Percentiles rank a stretch among this genome's conserved stretches.
Conservation (phyloP, 2,797 vertebrate genomes). For the Sorex maritimensis region DNA sequence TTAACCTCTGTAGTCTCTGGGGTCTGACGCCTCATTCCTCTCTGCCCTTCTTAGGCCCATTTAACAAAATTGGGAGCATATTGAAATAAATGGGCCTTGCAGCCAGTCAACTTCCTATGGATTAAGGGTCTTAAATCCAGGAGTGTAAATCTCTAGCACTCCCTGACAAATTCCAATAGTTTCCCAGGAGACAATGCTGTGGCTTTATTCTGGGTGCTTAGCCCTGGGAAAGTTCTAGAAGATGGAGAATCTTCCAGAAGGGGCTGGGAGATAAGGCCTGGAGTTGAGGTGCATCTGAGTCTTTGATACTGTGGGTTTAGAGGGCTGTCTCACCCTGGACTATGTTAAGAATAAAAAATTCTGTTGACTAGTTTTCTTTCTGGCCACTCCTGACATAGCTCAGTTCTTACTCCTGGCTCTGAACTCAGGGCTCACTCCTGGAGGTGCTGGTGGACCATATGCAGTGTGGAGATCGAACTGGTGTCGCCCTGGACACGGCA, state of each 20-base stretch:
- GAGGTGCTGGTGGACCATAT: too few species aligned
- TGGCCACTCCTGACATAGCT: too few species aligned
- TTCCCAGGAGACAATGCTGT: constrained; percentile 52
- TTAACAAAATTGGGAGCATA: constrained; percentile 76
- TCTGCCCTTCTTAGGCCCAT: constrained; percentile 72
- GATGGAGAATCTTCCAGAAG: constrained; percentile 9
- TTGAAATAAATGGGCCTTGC: constrained; percentile 80
- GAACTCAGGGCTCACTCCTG: too few species aligned
- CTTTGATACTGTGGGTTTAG: not conserved
- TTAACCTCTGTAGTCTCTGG: constrained; percentile 73
- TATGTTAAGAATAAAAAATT: not conserved
- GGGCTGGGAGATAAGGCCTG: not conserved
- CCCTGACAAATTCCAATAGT: constrained; percentile 58
- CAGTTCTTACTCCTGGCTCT: too few species aligned
- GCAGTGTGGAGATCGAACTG: too few species aligned
- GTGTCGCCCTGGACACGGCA: too few species aligned
- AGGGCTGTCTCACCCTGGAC: not conserved
- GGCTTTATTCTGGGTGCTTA: constrained; percentile 36
- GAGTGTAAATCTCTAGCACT: constrained; percentile 63
- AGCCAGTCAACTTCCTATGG: constrained; percentile 57
- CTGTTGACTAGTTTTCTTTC: not conserved
- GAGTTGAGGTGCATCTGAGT: constrained; percentile 33
- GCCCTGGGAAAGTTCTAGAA: not conserved
- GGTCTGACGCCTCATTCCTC: constrained; percentile 53
- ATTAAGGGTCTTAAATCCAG: constrained; percentile 77